A percentile compares a stretch with the other conserved stretches of the same genome.
phyloP scores from a whole-genome alignment of 1,140 invertebrate species.

The Choristoneura fumiferana region DNA sequence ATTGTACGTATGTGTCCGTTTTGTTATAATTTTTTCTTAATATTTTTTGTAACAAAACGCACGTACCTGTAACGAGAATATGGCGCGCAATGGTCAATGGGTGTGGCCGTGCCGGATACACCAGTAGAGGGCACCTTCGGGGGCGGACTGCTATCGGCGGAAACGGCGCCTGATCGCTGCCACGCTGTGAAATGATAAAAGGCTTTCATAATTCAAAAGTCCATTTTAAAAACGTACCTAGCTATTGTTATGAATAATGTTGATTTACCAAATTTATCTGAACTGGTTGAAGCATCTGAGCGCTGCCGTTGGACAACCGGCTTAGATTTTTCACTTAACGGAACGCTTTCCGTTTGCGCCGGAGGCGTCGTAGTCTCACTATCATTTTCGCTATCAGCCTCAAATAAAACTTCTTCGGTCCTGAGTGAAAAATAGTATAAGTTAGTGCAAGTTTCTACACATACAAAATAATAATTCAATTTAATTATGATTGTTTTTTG shows the following conservation, averaged over 20 bases:
- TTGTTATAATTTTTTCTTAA: no score
- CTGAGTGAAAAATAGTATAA: conserved; percentile 24
- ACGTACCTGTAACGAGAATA: conserved; percentile 34
- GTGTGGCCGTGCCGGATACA: conserved; percentile 24
- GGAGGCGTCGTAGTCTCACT: conserved; percentile 26
- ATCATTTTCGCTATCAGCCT: conserved; percentile 52
- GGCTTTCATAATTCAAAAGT: no score
- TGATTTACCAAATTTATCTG: conserved; percentile 12
- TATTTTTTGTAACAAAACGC: no score
- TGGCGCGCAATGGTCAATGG: conserved; percentile 30
- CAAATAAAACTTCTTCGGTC: conserved; percentile 48
- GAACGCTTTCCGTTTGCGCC: background rate
- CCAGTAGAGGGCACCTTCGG: conserved; percentile 14
- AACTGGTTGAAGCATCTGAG: background rate
- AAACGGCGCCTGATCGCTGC: conserved; percentile 49
- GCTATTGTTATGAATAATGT: no score
- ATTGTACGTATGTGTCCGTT: no score
- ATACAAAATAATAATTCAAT: no score
- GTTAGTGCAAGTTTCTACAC: no score
- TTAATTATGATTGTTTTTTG: no score
- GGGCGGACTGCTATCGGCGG: conserved; percentile 53
- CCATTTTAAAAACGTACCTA: no score
- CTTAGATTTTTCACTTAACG: background rate
- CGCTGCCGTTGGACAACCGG: conserved; percentile 17
- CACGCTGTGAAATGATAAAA: conserved; percentile 30